phyloP scores from a whole-genome alignment of 2,797 vertebrate species.

The Danionella dracula region DNA sequence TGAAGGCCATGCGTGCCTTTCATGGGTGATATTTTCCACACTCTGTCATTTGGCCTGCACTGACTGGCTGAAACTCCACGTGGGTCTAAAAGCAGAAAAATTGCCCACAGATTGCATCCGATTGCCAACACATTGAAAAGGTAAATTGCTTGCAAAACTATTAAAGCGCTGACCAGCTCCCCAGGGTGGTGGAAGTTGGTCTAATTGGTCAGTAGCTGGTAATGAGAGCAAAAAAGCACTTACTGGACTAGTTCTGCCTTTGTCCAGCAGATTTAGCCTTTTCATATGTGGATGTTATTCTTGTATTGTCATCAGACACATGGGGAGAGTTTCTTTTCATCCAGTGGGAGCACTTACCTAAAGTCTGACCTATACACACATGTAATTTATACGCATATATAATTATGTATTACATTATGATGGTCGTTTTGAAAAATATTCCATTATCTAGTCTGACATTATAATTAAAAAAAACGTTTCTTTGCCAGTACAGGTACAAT shows the following conservation, averaged over 20 bases:
- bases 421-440: too few relatives aligned
- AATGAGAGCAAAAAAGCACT: conserved; percentile 35
- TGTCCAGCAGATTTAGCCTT: conserved; percentile 34
- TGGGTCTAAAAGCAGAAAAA: conserved; percentile 67
- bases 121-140: conserved; percentile 99
- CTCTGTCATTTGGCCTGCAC: conserved; percentile 37
- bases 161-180: conserved; percentile 88
- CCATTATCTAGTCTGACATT: too few relatives aligned
- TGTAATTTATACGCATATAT: too few relatives aligned
- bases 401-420: too few relatives aligned
- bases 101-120: conserved; percentile 99
- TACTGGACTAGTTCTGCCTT: conserved; percentile 39
- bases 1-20: conserved; percentile 28
- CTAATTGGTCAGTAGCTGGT: conserved; percentile 37
- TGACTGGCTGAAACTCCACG: conserved; percentile 23
- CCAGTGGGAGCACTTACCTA: conserved; percentile 5
- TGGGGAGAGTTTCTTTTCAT: conserved; percentile 28
- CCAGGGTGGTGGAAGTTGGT: conserved; percentile 8
- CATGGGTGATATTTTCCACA: conserved; percentile 44
- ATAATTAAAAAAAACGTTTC: too few relatives aligned
- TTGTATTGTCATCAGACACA: conserved; percentile 28
- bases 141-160: conserved; percentile 99
- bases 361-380: neutral
- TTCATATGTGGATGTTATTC: conserved; percentile 38
- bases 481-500: too few relatives aligned